Evolutionary conservation across 2,113 vertebrate species (phyloP), one percentile per base, ranked within the genome.

Genomic region (Cathartes aura): DNA sequence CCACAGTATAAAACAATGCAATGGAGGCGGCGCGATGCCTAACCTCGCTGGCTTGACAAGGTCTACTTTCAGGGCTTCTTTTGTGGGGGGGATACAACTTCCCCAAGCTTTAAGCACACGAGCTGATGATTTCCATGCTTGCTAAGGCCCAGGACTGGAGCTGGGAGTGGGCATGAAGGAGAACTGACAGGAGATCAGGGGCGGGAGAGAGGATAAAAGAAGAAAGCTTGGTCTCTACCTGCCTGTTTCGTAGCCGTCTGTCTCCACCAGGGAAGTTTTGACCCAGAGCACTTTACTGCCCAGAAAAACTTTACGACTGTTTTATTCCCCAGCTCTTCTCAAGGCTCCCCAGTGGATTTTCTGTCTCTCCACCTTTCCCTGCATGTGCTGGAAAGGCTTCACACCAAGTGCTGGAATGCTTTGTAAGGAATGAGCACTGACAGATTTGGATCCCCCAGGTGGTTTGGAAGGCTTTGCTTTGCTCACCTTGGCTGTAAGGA

Each of bases 401-500:
- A n/a, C 48, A 26, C 70, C 26, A 47, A 55, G 34, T 13, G 34
- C 38, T 73, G 42, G 17, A n/a, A 32, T 22, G 52, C n/a, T 58
- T 17, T 29, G 24, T 34, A 50, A 66, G 72, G 42, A 87, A 64
- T 9, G 29, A 67, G 24, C 10, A 9, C 15, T 11, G 30, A 40
- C 23, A n/a, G 27, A 22, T 72, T 24, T 59, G 16, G 48, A 23
- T 40, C 34, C 19, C 12, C 20, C 24, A 14, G 38, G 23, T 38
- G 4, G 8, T 74, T 66, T 74, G 53, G 36, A 66, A 52, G 38
- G 38, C 15, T 68, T 55, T 82, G 38, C 53, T 59, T 68, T 67
- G 27, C 80, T 92, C 96, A 99, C 98, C 98, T 98, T 98, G 85
- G 95, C 98, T 96, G 92, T 97, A 70, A 29, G 95, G 97, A 79